phyloP scores from a whole-genome alignment of 2,113 vertebrate species.

The Arizona elegans region DNA sequence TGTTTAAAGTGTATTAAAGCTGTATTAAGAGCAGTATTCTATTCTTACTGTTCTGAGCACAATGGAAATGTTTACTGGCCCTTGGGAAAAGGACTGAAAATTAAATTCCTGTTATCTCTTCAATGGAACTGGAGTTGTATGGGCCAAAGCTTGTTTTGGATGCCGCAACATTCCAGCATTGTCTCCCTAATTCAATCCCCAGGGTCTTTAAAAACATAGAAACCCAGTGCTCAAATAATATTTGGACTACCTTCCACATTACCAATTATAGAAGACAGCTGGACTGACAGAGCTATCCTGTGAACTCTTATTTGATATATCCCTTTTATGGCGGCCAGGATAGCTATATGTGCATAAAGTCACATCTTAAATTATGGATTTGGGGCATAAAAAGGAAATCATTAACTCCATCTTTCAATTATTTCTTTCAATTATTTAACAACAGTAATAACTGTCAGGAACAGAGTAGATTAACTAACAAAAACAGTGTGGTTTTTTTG shows the following conservation, averaged over 20 bases:
- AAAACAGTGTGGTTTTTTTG: not conserved
- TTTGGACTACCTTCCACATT: not conserved
- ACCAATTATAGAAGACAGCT: not conserved
- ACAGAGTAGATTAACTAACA: not conserved
- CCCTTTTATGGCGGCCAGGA: not conserved
- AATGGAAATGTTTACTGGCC: not conserved
- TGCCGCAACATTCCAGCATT: not conserved
- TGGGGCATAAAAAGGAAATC: not conserved
- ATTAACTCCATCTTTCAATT: not conserved
- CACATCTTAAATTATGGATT: not conserved
- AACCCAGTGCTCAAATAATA: not conserved
- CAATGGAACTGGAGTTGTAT: not conserved
- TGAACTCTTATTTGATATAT: not conserved
- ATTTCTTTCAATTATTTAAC: no score
- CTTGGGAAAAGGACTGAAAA: not conserved
- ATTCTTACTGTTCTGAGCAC: no score
- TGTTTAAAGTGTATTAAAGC: not conserved
- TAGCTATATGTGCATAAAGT: not conserved
- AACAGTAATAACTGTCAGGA: no score
- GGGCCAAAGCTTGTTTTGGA: not conserved
- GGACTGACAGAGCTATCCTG: not conserved
- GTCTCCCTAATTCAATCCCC: not conserved
- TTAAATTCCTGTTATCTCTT: not conserved
- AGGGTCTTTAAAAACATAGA: not conserved
- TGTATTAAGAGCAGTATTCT: no score